phyloP scores from a whole-genome alignment of 2,888 invertebrate genomes.

The Conus canariensis region DNA sequence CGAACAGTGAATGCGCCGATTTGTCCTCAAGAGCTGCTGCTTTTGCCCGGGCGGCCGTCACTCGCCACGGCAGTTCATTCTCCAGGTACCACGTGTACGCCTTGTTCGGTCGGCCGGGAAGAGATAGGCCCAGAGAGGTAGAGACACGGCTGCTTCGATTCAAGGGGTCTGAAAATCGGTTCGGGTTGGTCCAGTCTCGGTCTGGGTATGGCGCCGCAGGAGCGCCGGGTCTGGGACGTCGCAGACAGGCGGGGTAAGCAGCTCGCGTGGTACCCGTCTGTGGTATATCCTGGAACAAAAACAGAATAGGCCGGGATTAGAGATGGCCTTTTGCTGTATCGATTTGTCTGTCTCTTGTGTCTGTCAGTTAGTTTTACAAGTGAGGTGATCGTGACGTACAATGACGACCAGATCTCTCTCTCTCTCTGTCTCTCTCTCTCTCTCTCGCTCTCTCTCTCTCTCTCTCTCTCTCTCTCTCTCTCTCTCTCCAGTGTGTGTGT shows the following conservation, averaged over 20 bases:
- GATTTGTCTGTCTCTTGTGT: too few species aligned
- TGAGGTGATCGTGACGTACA: too few species aligned
- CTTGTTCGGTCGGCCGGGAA: conserved; percentile 15
- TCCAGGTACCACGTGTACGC: conserved; percentile 39
- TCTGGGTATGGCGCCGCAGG: neutral
- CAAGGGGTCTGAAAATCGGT: conserved; percentile 41
- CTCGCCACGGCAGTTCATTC: conserved; percentile 26
- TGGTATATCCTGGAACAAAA: neutral
- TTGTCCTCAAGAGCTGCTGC: neutral
- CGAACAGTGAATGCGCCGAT: conserved; percentile 13
- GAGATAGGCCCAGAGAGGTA: neutral
- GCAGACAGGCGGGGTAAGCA: neutral
- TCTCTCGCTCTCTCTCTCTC: too few species aligned
- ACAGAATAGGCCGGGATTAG: neutral
- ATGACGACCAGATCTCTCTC: too few species aligned
- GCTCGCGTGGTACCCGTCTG: neutral
- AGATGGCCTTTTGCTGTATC: too few species aligned
- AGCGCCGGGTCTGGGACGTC: conserved; percentile 17
- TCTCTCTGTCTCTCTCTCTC: too few species aligned
- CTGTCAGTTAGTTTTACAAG: too few species aligned
- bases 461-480: too few species aligned
- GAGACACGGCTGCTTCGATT: neutral
- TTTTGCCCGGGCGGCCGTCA: neutral
- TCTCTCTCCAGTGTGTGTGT: too few species aligned
- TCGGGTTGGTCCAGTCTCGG: conserved; percentile 29